A percentile compares a stretch with the other conserved stretches of the same genome.
phyloP scores from a whole-genome alignment of 2,888 invertebrate genomes.

The Drosophila ustulata region DNA sequence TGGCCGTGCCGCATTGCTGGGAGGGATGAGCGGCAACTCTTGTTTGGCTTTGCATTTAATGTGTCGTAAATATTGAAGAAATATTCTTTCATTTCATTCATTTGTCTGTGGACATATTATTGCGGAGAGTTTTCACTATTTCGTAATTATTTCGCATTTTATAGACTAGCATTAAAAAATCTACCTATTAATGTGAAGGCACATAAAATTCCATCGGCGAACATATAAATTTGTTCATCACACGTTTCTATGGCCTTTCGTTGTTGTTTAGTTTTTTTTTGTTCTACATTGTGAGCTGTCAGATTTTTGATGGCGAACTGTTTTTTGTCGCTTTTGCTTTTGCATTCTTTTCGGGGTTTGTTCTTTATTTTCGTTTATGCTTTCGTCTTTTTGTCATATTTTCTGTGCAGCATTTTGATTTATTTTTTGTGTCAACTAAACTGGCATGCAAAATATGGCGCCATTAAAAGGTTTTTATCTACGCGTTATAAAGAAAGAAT shows the following conservation, averaged over 20 bases:
- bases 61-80: slow-evolving; percentile 46
- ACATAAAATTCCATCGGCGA: slow-evolving; percentile 11
- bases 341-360: slow-evolving; percentile 13
- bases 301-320: slow-evolving; percentile 25
- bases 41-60: slow-evolving; percentile 41
- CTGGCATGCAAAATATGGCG: slow-evolving; percentile 58
- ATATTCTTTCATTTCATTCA: not conserved
- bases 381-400: slow-evolving; percentile 15
- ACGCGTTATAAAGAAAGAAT: slow-evolving; percentile 11
- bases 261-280: not conserved
- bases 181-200: slow-evolving; percentile 21
- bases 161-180: slow-evolving; percentile 15
- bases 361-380: slow-evolving; percentile 9
- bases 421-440: slow-evolving; percentile 69
- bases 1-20: not conserved
- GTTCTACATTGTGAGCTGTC: slow-evolving; percentile 8
- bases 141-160: not conserved
- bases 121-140: not conserved
- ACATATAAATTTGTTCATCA: slow-evolving; percentile 29
- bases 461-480: slow-evolving; percentile 40
- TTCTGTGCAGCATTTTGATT: slow-evolving; percentile 50
- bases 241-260: not conserved
- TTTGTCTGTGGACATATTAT: too few species aligned
- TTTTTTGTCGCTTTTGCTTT: slow-evolving; percentile 13
- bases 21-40: not conserved